Evolutionary conservation across 2,888 invertebrate species (phyloP).

Genomic region (Apotomis betuletana): DNA sequence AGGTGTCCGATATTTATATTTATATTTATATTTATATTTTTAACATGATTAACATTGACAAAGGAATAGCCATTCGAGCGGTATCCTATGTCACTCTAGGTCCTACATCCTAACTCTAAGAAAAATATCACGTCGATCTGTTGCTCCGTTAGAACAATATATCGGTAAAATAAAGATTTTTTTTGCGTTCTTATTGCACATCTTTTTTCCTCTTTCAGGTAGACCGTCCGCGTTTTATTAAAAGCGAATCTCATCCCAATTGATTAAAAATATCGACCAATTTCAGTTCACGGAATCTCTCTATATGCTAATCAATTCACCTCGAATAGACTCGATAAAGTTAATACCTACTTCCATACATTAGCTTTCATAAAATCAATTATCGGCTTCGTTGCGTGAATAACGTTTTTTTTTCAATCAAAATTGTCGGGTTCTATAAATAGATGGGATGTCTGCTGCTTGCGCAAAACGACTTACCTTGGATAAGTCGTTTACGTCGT

Average conservation of each 20-base stretch:
- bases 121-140: too few relatives aligned
- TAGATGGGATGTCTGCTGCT: background rate
- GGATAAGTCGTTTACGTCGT: too few relatives aligned
- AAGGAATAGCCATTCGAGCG: too few relatives aligned
- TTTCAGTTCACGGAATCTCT: slow-evolving; percentile 59
- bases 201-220: background rate
- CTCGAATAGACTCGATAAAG: slow-evolving; percentile 70
- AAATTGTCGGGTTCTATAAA: slow-evolving; percentile 11
- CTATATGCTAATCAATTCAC: slow-evolving; percentile 77
- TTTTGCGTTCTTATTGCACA: too few relatives aligned
- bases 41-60: too few relatives aligned
- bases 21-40: too few relatives aligned
- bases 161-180: too few relatives aligned
- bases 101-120: too few relatives aligned
- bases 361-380: slow-evolving; percentile 61
- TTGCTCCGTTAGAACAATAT: too few relatives aligned
- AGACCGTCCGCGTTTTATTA: background rate
- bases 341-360: slow-evolving; percentile 46
- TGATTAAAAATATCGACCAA: slow-evolving; percentile 41
- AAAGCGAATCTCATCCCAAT: slow-evolving; percentile 11
- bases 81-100: too few relatives aligned
- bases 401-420: slow-evolving; percentile 30
- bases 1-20: too few relatives aligned
- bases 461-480: background rate
- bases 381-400: slow-evolving; percentile 52